Base-by-base conservation (phyloP, 2,113 vertebrate genomes). In the Stegostoma tigrinum region DNA sequence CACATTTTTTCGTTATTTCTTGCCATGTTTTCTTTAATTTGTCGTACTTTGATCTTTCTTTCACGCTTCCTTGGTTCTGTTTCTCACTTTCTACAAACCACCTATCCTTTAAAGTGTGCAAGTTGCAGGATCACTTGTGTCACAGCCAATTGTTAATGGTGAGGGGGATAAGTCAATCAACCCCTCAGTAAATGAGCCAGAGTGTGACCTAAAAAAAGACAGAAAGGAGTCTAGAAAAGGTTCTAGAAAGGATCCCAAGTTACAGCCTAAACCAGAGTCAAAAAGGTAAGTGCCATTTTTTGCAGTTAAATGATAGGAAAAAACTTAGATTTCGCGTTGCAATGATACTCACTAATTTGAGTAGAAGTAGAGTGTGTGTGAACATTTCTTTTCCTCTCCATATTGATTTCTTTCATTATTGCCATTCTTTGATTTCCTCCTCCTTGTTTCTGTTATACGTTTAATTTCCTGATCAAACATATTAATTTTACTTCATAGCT, bases 181-280 rank as follows among this genome's bases (percentile, higher is more conserved):
- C 96, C 97, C 98, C 97, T 97, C 97, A 96, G 96, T 97, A 95
- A 91, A 97, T 96, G 98, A 98, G 96, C 97, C 96, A 96, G 98
- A 98, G 96, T 96, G 97, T 97, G 96, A 96, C 68, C 96, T 96
- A 96, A 99, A 98, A 97, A 98, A 97, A 97, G 98, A 99, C 97
- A 99, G 98, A 98, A 98, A 98, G 97, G 98, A 99, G 97, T 98
- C 98, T 96, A 98, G 98, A 98, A 99, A 98, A 98, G 85, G 86
- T 64, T 96, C 86, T 42, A 98, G 98, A 98, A 99, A 97, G 98
- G 98, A 99, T 97, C 97, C 97, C 97, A 98, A 98, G 98, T 96
- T 97, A 27, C 97, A 98, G 96, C 95, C 98, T 97, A 98, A 98
- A 97, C 96, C 98, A 96, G 98, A 98, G 96, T 96, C 96, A 0